Percentiles rank a stretch among this genome's conserved stretches.
These are phyloP conservation scores for Philonicus albiceps DNA, from an alignment of 2,888 invertebrate genomes.

Conservation along the genomic window DNA sequence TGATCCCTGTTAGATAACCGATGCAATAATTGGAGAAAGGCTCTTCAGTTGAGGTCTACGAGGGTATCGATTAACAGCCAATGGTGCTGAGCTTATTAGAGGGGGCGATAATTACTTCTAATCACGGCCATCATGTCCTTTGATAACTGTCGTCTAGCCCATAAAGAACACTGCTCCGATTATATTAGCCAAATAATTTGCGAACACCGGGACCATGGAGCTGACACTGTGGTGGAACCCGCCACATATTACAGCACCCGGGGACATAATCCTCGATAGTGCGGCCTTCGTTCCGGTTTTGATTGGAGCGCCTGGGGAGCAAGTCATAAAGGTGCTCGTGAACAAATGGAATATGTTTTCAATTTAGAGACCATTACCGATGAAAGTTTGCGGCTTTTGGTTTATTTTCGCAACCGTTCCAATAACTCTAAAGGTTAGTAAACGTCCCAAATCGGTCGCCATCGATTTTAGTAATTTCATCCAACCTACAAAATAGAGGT, in stretches of 20 bases:
- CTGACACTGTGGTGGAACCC: not conserved
- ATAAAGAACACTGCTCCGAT: not conserved
- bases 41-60: not conserved
- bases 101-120: conserved; percentile 6
- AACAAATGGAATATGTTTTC: conserved; percentile 11
- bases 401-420: not conserved
- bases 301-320: not conserved
- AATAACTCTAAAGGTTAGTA: not conserved
- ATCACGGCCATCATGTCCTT: not conserved
- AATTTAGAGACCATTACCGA: conserved; percentile 3
- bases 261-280: not conserved
- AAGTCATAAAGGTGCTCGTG: not conserved
- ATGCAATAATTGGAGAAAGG: conserved; percentile 17
- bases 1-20: conserved; percentile 3
- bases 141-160: not conserved
- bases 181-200: not conserved
- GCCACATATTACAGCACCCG: not conserved
- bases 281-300: not conserved
- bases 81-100: not conserved
- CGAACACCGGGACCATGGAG: not conserved
- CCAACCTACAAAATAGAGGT: not conserved
- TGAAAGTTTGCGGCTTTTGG: not conserved
- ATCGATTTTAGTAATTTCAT: not conserved
- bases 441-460: not conserved
- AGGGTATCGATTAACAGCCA: conserved; percentile 10